Base-by-base conservation (phyloP, 2,113 vertebrate genomes). In the Archilochus colubris region DNA sequence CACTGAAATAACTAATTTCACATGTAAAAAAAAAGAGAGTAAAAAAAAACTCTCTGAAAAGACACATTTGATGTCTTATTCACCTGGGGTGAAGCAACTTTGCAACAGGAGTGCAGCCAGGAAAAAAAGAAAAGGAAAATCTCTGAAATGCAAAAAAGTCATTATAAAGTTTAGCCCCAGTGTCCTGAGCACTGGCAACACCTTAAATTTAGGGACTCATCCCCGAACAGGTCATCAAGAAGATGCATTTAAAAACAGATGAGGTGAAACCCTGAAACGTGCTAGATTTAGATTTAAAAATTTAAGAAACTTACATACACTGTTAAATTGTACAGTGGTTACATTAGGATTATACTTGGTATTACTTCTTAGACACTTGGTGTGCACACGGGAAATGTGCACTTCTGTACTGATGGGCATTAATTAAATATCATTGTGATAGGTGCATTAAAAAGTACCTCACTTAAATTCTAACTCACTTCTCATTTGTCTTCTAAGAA, bases 401-500 rank as follows among this genome's bases (percentile, higher is more conserved):
- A 36, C 19, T 69, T n/a, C 19, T 86, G 21, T 68, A 62, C 21
- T 43, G 23, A 5, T 48, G 7, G 19, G 38, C 22, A 13, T 50
- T 81, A 88, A 76, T 53, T 86, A 88, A 59, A 48, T 74, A 67
- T 44, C 31, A 46, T 6, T 54, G n/a, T 43, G 36, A 46, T 40
- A 73, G 46, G 24, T 74, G 22, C 22, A 58, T 28, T 91, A 67
- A n/a, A n/a, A 91, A 55, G 7, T 43, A 53, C 46, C 18, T 74
- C 51, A 40, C 44, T 6, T 27, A 14, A 70, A 70, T 66, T 92
- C 23, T 28, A 83, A 69, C 27, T 36, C 30, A 55, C 38, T 22
- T 31, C 16, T 14, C 21, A 67, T 66, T 81, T 92, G 31, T 86
- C 55, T 76, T 88, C 81, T 27, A 16, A 81, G 43, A 92, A 92